Evolutionary conservation across 92 coral and sea anemone genomes (phyloP).

Genomic region (Zoanthus gigantus): DNA sequence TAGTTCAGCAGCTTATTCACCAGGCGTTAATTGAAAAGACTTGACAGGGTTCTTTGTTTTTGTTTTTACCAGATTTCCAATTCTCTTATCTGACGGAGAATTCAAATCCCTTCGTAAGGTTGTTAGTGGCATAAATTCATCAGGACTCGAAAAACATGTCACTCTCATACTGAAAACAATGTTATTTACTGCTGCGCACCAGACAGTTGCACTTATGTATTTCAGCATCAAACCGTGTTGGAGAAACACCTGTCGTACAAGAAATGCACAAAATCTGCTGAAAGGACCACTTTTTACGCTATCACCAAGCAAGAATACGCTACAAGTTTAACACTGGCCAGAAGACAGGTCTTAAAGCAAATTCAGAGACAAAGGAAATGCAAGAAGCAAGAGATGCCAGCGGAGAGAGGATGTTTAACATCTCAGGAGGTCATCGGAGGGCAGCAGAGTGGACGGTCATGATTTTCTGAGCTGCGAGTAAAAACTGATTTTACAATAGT

Average conservation of each 20-base stretch:
- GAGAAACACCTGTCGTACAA: slow-evolving; percentile 35
- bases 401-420: not conserved
- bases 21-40: not conserved
- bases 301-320: slow-evolving; percentile 22
- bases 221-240: slow-evolving; percentile 34
- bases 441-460: too few relatives aligned
- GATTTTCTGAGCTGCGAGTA: too few relatives aligned
- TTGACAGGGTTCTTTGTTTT: not conserved
- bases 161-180: not conserved
- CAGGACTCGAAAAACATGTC: not conserved
- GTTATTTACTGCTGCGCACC: slow-evolving; percentile 38
- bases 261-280: slow-evolving; percentile 46
- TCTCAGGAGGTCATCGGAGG: not conserved
- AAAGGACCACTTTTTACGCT: slow-evolving; percentile 29
- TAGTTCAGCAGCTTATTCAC: not conserved
- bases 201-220: slow-evolving; percentile 45
- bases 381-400: slow-evolving; percentile 38
- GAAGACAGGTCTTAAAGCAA: slow-evolving; percentile 32
- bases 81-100: slow-evolving; percentile 34
- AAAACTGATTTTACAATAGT: too few relatives aligned
- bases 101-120: slow-evolving; percentile 7
- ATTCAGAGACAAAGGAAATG: slow-evolving; percentile 51
- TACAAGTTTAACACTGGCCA: not conserved
- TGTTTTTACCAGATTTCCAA: not conserved
- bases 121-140: not conserved